These are phyloP conservation scores for Pelochelys cantorii DNA, from an alignment of 2,797 vertebrate genomes.

Conservation along the genomic window DNA sequence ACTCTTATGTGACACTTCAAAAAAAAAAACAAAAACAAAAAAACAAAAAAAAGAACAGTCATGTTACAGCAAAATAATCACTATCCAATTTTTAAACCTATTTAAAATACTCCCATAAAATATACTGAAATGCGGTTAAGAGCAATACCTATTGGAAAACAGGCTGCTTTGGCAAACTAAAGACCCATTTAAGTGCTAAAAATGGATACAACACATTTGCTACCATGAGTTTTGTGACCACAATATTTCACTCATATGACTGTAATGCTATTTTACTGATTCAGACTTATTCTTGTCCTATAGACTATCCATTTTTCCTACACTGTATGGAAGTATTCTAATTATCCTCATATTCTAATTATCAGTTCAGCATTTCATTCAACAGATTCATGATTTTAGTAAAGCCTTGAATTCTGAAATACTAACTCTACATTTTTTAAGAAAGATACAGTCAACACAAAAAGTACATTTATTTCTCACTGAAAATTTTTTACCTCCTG, in stretches of 20 bases:
- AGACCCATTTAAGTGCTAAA: neutral
- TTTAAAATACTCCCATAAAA: slow-evolving; percentile 42
- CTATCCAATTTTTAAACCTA: slow-evolving; percentile 19
- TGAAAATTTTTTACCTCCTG: neutral
- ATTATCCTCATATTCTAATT: neutral
- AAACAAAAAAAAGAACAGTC: rapidly evolving
- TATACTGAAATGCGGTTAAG: slow-evolving; percentile 4
- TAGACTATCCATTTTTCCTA: neutral
- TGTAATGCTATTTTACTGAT: neutral
- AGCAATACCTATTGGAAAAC: neutral
- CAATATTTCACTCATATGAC: neutral
- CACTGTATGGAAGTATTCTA: neutral
- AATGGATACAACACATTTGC: neutral
- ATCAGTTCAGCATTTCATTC: neutral
- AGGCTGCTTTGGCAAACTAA: slow-evolving; percentile 44
- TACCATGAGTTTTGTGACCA: neutral
- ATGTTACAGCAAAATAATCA: slow-evolving; percentile 20
- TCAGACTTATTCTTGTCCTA: neutral
- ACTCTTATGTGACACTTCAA: slow-evolving; percentile 25
- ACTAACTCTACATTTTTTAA: neutral
- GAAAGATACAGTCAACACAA: neutral
- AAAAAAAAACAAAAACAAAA: rapidly evolving
- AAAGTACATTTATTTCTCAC: neutral
- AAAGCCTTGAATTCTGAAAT: neutral
- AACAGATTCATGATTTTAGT: neutral